Base-by-base conservation (phyloP, 2,113 vertebrate genomes). In the Nesospiza acunhae region DNA sequence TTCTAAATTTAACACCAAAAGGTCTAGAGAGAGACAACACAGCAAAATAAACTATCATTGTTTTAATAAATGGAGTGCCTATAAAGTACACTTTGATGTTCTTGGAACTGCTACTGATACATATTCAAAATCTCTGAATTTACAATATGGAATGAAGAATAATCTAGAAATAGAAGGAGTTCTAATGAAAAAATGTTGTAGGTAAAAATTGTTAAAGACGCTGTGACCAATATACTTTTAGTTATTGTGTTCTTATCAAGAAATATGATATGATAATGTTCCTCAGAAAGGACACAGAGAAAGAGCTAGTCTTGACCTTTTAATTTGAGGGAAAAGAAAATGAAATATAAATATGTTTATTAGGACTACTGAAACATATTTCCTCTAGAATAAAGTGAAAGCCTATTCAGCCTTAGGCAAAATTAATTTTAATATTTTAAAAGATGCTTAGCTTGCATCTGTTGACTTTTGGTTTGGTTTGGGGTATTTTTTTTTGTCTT, bases 231-330 rank as follows among this genome's bases (percentile, higher is more conserved):
- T 79, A 88, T 41, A 79, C 18, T 66, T 97, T 89, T 24, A 83
- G 68, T 86, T 96, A 93, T 78, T n/a, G 10, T 92, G 70, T 72
- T 94, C 6, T 67, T 91, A 87, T 96, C 75, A 95, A 90, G 59
- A 97, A 94, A 73, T 95, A 90, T 66, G 47, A 80, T 96, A 87
- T 50, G 66, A 90, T 76, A 97, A 80, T 87, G 31, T 82, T 97
- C 78, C 60, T 96, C 91, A 95, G 89, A 97, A 94, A 94, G 84
- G 67, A 92, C 78, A 68, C n/a, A 90, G 92, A 94, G 49, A 81
- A 94, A 90, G 12, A 92, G 46, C 35, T 84, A 94, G 72, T 75
- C 87, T 80, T 96, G 83, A 67, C 55, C 33, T 93, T 88, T 96
- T 78, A n/a, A 84, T 96, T 83, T 87, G 91, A 96, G n/a, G 35